Conservation (phyloP, 1,140 invertebrate genomes). For the Nasonia giraulti region DNA sequence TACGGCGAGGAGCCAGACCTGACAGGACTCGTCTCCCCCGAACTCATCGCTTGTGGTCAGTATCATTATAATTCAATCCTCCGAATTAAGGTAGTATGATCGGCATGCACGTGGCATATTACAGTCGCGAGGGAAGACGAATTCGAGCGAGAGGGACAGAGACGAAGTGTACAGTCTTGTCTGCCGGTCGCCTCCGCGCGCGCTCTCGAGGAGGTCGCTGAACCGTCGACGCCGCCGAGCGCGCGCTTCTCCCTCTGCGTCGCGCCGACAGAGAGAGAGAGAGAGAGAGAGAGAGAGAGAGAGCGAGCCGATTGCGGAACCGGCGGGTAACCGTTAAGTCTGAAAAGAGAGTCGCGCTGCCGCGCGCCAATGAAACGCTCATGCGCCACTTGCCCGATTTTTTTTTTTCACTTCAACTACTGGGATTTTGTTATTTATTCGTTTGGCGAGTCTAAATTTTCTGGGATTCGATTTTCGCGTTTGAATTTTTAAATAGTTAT, state of each 20-base stretch:
- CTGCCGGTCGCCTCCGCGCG: conserved; percentile 8
- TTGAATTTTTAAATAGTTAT: too few relatives aligned
- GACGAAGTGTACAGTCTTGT: background rate
- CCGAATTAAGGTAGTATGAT: background rate
- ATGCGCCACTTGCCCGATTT: conserved; percentile 16
- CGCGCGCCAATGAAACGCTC: conserved; percentile 32
- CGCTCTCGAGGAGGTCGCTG: conserved; percentile 64
- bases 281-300: conserved; percentile 25
- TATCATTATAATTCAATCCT: conserved; percentile 55
- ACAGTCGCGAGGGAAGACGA: background rate
- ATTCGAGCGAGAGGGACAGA: background rate
- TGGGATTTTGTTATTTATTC: background rate
- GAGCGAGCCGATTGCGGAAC: conserved; percentile 63
- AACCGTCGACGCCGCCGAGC: conserved; percentile 63
- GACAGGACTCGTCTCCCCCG: conserved; percentile 85
- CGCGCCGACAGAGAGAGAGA: conserved; percentile 59
- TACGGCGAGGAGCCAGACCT: conserved; percentile 97
- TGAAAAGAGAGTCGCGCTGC: conserved; percentile 55
- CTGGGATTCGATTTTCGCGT: too few relatives aligned
- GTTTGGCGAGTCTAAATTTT: too few relatives aligned
- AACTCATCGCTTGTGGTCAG: conserved; percentile 86
- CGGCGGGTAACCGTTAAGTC: conserved; percentile 63
- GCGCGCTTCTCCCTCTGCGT: conserved; percentile 56
- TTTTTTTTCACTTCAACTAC: conserved; percentile 9
- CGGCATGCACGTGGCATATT: background rate